phyloP scores from a whole-genome alignment of 2,888 invertebrate species.

The Frankliniella intonsa region DNA sequence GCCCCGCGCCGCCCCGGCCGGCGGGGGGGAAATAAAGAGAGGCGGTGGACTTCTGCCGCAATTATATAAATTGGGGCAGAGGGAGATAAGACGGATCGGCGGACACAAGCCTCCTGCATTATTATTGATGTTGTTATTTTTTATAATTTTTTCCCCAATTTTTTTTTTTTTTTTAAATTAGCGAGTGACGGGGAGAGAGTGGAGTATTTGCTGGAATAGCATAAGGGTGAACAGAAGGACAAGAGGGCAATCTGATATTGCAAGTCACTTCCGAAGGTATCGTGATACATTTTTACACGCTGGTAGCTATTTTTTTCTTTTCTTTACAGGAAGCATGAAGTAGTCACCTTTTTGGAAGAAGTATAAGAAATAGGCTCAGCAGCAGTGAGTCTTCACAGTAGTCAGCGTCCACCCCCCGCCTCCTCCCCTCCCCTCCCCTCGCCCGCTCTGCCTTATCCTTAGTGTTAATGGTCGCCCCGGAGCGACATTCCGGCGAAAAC shows the following conservation, averaged over 20 bases:
- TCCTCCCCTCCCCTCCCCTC: not conserved
- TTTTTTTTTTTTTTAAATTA: not conserved
- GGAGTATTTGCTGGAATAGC: too few relatives aligned
- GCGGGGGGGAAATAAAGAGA: not conserved
- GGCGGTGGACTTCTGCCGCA: not conserved
- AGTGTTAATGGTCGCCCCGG: not conserved
- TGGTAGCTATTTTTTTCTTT: too few relatives aligned
- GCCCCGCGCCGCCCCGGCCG: not conserved
- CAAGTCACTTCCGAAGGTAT: too few relatives aligned
- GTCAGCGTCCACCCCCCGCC: not conserved
- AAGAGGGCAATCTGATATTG: too few relatives aligned
- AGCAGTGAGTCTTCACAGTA: not conserved
- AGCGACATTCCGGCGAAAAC: not conserved
- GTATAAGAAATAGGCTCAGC: not conserved
- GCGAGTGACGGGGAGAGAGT: not conserved
- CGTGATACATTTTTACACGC: too few relatives aligned
- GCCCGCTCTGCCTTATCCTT: not conserved
- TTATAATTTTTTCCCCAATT: not conserved
- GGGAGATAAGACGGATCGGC: not conserved
- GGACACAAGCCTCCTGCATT: too few relatives aligned
- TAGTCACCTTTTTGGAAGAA: not conserved
- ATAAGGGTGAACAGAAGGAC: too few relatives aligned
- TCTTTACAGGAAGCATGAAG: too few relatives aligned
- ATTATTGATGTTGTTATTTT: too few relatives aligned
- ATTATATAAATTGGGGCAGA: conserved; percentile 14